Conservation (phyloP, 1,140 invertebrate species). For the Tribolium castaneum region DNA sequence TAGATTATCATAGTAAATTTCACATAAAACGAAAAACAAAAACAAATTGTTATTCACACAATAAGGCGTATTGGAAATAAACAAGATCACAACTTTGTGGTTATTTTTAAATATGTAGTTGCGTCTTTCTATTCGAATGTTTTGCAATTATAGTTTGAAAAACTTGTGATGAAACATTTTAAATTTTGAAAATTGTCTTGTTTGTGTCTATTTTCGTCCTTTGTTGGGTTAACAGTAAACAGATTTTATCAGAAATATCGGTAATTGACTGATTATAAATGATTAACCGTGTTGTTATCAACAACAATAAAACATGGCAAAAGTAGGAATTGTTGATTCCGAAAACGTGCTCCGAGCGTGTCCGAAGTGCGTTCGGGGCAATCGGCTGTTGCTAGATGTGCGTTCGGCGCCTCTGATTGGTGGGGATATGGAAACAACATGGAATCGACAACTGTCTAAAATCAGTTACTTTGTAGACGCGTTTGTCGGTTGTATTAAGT, state of each 20-base stretch:
- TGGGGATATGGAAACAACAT: constrained; percentile 34
- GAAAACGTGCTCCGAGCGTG: background rate
- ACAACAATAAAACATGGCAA: background rate
- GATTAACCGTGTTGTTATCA: background rate
- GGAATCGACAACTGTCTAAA: constrained; percentile 24
- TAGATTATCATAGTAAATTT: no score
- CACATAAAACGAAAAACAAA: no score
- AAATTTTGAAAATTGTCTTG: no score
- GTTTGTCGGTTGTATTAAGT: constrained; percentile 41
- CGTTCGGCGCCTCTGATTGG: background rate
- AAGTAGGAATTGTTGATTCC: background rate
- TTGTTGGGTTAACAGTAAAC: background rate
- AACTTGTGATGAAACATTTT: no score
- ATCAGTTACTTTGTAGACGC: constrained; percentile 40
- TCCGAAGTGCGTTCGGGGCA: background rate
- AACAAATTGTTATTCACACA: no score
- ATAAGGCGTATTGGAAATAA: no score
- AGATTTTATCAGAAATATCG: background rate
- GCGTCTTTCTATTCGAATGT: no score
- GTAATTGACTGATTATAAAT: background rate
- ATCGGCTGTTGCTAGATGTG: background rate
- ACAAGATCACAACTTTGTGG: no score
- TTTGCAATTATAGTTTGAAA: no score
- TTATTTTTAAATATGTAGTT: no score
- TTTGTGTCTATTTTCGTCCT: background rate